phyloP scores from a whole-genome alignment of 1,140 invertebrate species.

The Holotrichia oblita region DNA sequence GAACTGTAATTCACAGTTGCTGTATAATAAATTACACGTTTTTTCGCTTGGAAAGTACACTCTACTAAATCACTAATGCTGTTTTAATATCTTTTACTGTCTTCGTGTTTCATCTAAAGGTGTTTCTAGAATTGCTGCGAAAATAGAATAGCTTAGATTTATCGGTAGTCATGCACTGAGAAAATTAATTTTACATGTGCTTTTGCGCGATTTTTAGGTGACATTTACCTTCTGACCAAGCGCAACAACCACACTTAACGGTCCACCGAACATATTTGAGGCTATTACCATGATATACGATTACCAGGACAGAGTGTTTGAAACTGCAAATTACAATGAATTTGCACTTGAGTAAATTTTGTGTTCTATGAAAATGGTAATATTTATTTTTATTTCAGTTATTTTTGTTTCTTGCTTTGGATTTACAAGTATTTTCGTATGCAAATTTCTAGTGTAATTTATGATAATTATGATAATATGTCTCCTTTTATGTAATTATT shows the following conservation, averaged over 20 bases:
- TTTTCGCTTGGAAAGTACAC: background rate
- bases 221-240: background rate
- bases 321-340: background rate
- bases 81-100: background rate
- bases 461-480: too few species aligned
- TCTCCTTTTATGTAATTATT: too few species aligned
- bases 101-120: background rate
- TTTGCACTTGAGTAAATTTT: background rate
- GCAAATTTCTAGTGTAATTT: too few species aligned
- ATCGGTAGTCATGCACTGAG: background rate
- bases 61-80: background rate
- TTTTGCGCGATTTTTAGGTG: slow-evolving; percentile 8
- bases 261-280: background rate
- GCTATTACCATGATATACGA: background rate
- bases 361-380: background rate
- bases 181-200: background rate
- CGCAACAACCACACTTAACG: background rate
- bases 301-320: background rate
- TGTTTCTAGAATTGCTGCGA: background rate
- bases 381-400: background rate
- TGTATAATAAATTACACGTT: slow-evolving; percentile 14
- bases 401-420: too few species aligned
- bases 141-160: background rate
- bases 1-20: background rate
- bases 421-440: too few species aligned